A percentile compares a stretch with the other conserved stretches of the same genome.
These are phyloP conservation scores for Dicaeum eximium DNA, from an alignment of 2,113 vertebrate species.

Conservation along the genomic window DNA sequence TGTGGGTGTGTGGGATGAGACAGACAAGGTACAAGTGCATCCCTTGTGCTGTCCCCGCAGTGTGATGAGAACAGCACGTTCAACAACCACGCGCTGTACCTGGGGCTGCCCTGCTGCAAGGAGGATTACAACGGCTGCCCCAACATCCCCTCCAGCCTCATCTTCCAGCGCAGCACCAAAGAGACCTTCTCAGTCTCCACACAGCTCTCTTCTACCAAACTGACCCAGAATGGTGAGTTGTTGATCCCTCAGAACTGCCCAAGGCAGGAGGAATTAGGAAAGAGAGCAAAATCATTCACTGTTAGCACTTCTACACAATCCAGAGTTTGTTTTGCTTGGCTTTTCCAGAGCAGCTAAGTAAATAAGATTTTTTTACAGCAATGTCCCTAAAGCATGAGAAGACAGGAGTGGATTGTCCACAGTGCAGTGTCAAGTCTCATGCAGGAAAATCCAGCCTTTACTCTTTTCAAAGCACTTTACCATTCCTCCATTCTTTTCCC, in stretches of 20 bases:
- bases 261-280: not conserved
- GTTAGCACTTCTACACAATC: not conserved
- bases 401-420: not conserved
- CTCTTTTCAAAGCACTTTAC: not conserved
- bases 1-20: not conserved
- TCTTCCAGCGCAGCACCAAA: conserved; percentile 94
- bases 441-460: not conserved
- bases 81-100: conserved; percentile 93
- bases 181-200: conserved; percentile 94
- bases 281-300: not conserved
- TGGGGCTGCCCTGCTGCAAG: conserved; percentile 94
- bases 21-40: not conserved
- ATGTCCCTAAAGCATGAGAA: fast-evolving
- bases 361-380: not conserved
- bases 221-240: conserved; percentile 91
- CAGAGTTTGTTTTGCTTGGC: not conserved
- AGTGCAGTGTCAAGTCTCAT: not conserved
- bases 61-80: conserved; percentile 95
- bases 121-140: conserved; percentile 93
- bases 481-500: not conserved
- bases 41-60: conserved; percentile 63
- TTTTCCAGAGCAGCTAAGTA: not conserved
- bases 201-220: conserved; percentile 93
- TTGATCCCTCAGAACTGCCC: not conserved
- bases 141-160: conserved; percentile 88